Evolutionary conservation across 1,140 invertebrate species (phyloP).

Genomic region (Zaprionus lachaisei): DNA sequence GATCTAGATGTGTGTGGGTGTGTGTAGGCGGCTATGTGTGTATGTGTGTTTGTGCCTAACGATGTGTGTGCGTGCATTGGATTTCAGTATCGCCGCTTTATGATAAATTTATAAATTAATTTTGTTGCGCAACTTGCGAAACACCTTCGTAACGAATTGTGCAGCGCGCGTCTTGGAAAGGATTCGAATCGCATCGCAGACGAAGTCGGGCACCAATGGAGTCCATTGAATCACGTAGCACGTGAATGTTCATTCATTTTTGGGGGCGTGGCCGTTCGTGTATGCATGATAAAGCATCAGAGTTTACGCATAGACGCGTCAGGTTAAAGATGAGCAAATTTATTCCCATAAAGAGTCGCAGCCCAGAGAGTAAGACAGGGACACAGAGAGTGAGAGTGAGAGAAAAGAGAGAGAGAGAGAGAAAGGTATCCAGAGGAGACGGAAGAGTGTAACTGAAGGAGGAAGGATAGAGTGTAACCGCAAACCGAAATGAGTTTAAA

Average conservation of each 20-base stretch:
- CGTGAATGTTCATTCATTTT: conserved; percentile 37
- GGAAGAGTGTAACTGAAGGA: not conserved
- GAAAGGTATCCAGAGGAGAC: not conserved
- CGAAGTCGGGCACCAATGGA: not conserved
- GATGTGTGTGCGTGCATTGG: conserved; percentile 28
- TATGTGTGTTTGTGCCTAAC: conserved; percentile 6
- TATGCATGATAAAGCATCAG: conserved; percentile 33
- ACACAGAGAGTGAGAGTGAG: not conserved
- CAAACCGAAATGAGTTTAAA: conserved; percentile 4
- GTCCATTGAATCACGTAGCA: conserved; percentile 23
- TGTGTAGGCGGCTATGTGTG: not conserved
- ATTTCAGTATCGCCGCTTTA: conserved; percentile 41
- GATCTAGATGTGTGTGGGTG: not conserved
- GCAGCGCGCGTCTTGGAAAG: conserved; percentile 12
- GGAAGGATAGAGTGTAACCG: not conserved
- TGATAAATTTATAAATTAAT: conserved; percentile 64
- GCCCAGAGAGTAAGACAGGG: not conserved
- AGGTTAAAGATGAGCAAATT: conserved; percentile 26
- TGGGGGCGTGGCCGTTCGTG: conserved; percentile 37
- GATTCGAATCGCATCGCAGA: conserved; percentile 32
- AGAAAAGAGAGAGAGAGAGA: not conserved
- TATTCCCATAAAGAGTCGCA: conserved; percentile 8
- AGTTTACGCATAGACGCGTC: conserved; percentile 34
- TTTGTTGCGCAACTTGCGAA: conserved; percentile 39
- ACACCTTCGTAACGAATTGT: conserved; percentile 31